Evolutionary conservation across 2,113 vertebrate genomes (phyloP).

Genomic region (Fulmarus glacialis): DNA sequence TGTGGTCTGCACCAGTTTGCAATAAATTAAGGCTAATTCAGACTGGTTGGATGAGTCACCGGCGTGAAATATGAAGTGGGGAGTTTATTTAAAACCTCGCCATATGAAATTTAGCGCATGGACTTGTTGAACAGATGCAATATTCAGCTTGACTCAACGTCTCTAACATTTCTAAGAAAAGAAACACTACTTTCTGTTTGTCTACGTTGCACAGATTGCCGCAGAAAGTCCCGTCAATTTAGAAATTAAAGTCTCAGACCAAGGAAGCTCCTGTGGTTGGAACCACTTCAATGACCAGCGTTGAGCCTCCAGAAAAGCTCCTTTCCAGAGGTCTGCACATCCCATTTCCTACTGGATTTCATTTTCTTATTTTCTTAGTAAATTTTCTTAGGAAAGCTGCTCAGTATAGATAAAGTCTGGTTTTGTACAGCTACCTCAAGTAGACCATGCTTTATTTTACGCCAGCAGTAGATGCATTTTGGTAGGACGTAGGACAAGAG

Average conservation of each 20-base stretch:
- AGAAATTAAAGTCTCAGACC: neutral
- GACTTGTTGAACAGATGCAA: conserved; percentile 7
- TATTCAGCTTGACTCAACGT: neutral
- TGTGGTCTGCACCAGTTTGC: neutral
- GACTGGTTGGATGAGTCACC: neutral
- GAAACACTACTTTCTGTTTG: neutral
- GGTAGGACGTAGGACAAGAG: neutral
- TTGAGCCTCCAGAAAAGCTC: neutral
- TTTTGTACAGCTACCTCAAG: neutral
- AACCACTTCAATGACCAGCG: accelerated
- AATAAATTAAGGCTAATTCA: neutral
- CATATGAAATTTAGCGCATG: neutral
- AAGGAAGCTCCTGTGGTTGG: neutral
- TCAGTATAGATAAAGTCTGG: accelerated
- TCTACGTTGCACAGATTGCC: neutral
- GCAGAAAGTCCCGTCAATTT: neutral
- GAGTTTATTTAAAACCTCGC: neutral
- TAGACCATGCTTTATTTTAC: neutral
- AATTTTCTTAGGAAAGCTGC: neutral
- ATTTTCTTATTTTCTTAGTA: too few relatives aligned
- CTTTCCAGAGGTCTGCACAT: neutral
- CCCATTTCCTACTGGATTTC: neutral
- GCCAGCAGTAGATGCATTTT: neutral
- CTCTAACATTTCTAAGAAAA: conserved; percentile 15
- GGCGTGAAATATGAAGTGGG: neutral